Evolutionary conservation across 2,888 invertebrate species (phyloP).

Genomic region (Caprella mutica): DNA sequence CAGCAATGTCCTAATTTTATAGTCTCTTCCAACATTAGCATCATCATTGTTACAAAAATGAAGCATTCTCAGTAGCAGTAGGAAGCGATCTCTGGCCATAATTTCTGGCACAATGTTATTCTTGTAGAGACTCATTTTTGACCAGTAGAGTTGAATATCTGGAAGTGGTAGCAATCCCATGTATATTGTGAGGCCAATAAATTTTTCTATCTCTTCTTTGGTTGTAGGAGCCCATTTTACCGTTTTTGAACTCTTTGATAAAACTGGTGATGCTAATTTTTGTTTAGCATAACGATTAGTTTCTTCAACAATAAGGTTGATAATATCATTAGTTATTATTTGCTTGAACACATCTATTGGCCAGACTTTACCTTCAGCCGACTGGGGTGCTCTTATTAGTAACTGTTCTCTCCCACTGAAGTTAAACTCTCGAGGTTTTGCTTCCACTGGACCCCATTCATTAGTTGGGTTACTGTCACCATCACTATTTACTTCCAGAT

Average conservation of each 20-base stretch:
- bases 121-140: constrained; percentile 11
- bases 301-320: neutral
- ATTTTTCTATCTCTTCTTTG: constrained; percentile 12
- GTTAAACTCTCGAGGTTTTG: neutral
- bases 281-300: neutral
- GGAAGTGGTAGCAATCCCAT: constrained; percentile 1
- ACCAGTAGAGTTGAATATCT: constrained; percentile 11
- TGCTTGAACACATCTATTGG: neutral
- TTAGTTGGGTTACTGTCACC: too few species aligned
- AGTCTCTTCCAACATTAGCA: neutral
- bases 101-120: constrained; percentile 7
- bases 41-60: constrained; percentile 12
- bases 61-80: constrained; percentile 10
- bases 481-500: too few species aligned
- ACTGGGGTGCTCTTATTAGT: neutral
- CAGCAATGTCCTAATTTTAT: constrained; percentile 9
- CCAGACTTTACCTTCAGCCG: neutral
- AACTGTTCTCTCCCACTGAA: neutral
- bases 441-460: too few species aligned
- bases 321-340: neutral
- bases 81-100: constrained; percentile 11
- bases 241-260: neutral
- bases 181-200: constrained; percentile 4
- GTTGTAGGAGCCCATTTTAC: constrained; percentile 4
- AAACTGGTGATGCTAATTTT: neutral